A percentile compares a stretch with the other conserved stretches of the same genome.
Conservation (phyloP, 2,113 vertebrate species). For the Vombatus ursinus region DNA sequence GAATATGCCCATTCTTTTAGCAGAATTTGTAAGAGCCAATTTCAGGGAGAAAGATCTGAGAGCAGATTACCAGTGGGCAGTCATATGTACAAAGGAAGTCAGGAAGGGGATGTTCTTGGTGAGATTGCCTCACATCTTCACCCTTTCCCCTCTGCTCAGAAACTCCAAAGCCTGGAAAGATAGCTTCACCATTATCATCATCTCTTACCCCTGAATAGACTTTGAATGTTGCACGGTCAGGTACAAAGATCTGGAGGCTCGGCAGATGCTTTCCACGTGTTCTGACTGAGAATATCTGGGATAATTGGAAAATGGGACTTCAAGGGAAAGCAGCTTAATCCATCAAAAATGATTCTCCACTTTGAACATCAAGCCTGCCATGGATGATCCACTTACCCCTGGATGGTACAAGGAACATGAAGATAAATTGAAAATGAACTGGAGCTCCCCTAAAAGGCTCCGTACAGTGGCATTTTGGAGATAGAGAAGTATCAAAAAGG, state of each 20-base stretch:
- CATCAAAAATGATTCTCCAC: background rate
- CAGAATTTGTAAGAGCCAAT: background rate
- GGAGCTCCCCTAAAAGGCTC: background rate
- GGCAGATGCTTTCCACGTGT: constrained; percentile 7
- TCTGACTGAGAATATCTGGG: background rate
- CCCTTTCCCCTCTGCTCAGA: background rate
- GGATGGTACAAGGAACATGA: background rate
- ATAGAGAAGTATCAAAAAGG: background rate
- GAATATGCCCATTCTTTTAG: background rate
- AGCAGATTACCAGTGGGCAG: background rate
- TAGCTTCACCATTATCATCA: background rate
- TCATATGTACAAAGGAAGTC: background rate
- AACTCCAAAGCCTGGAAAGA: background rate
- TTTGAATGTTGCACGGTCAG: background rate
- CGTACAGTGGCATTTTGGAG: background rate
- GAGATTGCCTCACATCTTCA: background rate
- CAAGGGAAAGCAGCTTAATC: background rate
- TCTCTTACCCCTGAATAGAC: background rate
- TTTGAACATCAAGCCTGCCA: background rate
- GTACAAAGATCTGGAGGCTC: background rate
- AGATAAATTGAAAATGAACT: background rate
- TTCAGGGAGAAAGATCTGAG: background rate
- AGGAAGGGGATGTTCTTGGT: background rate
- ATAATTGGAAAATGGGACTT: background rate
- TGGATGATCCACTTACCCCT: background rate